Conservation (phyloP, 37 sponge, comb jelly and placozoan genomes). For the Beroe ovata region DNA sequence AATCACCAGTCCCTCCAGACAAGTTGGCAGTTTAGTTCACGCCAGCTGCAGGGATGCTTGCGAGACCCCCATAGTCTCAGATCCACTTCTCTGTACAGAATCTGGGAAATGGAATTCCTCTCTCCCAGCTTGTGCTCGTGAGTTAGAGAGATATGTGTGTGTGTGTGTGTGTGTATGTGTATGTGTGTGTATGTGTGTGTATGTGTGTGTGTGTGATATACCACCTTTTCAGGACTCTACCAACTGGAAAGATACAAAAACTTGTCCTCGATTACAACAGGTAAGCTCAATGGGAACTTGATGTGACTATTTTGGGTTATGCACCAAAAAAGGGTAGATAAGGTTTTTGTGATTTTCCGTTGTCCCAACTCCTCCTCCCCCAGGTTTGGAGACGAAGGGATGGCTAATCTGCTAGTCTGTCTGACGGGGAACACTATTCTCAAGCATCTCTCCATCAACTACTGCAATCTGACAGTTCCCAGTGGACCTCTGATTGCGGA, state of each 20-base stretch:
- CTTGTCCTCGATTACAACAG: slow-evolving; percentile 58
- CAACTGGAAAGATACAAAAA: slow-evolving; percentile 6
- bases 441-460: slow-evolving; percentile 30
- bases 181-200: too few relatives aligned
- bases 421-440: slow-evolving; percentile 29
- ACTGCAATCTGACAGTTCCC: slow-evolving; percentile 28
- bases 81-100: background rate
- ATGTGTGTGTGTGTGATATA: too few relatives aligned
- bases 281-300: background rate
- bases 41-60: background rate
- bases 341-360: too few relatives aligned
- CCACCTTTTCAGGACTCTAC: slow-evolving; percentile 31
- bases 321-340: too few relatives aligned
- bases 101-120: background rate
- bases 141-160: too few relatives aligned
- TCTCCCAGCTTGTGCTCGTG: background rate
- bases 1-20: background rate
- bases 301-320: too few relatives aligned
- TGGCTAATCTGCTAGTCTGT: slow-evolving; percentile 43
- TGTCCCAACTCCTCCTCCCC: background rate
- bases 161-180: too few relatives aligned
- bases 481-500: slow-evolving; percentile 24
- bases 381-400: slow-evolving; percentile 60
- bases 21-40: background rate
- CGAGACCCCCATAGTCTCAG: background rate